Base-by-base conservation (phyloP, 2,888 invertebrate genomes). In the Oscheius sp. region DNA sequence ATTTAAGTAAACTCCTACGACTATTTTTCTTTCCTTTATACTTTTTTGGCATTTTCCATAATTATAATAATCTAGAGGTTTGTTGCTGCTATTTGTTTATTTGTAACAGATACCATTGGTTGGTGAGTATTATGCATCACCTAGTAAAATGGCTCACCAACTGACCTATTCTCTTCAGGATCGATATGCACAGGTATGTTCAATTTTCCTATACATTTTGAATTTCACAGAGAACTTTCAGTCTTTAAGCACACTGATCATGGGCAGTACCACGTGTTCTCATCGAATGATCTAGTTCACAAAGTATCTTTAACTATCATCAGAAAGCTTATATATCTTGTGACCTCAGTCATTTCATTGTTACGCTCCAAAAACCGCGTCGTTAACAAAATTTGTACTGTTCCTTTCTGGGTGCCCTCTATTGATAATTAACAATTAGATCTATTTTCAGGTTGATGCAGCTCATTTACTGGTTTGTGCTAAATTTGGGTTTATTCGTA, bases 131-230 rank as follows among this genome's bases (percentile, higher is more conserved):
- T 62, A 69, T 20, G 80, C 79, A 38, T 63, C 24, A 12, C 22
- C 51, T 2, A 63, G 64, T 1, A 49, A 47, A 6, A 67, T 72
- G 6, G 74, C 82, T 0, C 54, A 63, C 0, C 72, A 67, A 38
- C 45, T 84, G 14, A 66, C 72, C 20, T 80, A 81, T 30, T 77
- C 82, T 28, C 62, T 84, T 50, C 82, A 84, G 44, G 82, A 82
- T 65, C 76, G 80, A 59, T 81, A 77, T 68, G 78, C 82, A 2
- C 80, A 81, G 73, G 84, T 84, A 38, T 12, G 28, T 12, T n/a
- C n/a, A n/a, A n/a, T n/a, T n/a, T n/a, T n/a, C n/a, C n/a, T n/a
- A n/a, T n/a, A n/a, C n/a, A n/a, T n/a, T n/a, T n/a, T n/a, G n/a
- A n/a, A n/a, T n/a, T n/a, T n/a, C n/a, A n/a, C n/a, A n/a, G n/a